Evolutionary conservation across 1,140 invertebrate species (phyloP).

Genomic region (Lucilia sericata): DNA sequence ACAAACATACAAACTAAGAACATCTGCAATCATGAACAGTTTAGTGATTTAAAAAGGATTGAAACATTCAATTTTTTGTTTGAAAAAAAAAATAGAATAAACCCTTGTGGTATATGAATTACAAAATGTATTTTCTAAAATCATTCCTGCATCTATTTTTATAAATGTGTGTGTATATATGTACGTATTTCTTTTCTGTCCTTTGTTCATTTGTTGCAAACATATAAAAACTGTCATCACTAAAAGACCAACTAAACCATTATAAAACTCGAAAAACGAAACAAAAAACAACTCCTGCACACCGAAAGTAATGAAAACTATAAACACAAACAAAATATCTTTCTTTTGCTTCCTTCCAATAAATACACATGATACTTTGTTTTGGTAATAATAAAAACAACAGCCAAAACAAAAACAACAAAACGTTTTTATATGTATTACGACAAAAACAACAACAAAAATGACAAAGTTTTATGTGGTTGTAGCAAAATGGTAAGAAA

Average conservation of each 20-base stretch:
- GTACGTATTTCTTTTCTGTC: background rate
- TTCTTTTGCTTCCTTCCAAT: background rate
- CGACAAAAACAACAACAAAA: background rate
- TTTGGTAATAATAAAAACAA: background rate
- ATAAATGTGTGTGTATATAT: background rate
- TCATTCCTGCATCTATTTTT: background rate
- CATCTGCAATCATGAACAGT: slow-evolving; percentile 23
- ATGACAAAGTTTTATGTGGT: background rate
- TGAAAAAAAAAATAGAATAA: background rate
- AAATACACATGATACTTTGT: slow-evolving; percentile 12
- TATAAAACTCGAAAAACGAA: background rate
- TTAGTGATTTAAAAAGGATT: slow-evolving; percentile 21
- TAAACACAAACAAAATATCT: slow-evolving; percentile 7
- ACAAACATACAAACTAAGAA: background rate
- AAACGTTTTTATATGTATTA: background rate
- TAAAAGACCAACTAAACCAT: slow-evolving; percentile 8
- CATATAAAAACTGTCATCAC: slow-evolving; percentile 18
- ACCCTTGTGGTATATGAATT: slow-evolving; percentile 13
- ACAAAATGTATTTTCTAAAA: slow-evolving; percentile 23
- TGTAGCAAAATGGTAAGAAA: background rate
- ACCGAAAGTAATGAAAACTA: background rate
- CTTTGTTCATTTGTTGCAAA: background rate
- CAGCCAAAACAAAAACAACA: background rate
- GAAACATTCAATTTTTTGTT: background rate
- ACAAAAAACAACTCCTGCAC: background rate